Base-by-base conservation (phyloP, 2,888 invertebrate genomes). In the Drosophila nigricruria region DNA sequence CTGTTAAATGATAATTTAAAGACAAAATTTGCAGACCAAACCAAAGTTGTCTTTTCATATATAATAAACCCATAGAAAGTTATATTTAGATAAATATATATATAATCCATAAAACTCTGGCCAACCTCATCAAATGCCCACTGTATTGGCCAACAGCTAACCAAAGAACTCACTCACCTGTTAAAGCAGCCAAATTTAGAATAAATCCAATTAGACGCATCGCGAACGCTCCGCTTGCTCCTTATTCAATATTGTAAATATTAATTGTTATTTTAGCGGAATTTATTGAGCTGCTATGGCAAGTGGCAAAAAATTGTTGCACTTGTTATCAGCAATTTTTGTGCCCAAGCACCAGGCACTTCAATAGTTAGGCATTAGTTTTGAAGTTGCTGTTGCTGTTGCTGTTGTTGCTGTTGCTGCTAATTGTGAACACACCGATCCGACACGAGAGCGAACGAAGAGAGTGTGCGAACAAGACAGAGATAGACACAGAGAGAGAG, bases 191-290 rank as follows among this genome's bases (percentile, higher is more conserved):
- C 90, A 92, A 92, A 92, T 91, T 91, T 89, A 92, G 81, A 82
- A 92, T 77, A 89, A 92, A 92, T 92, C 92, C 92, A 92, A 92
- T 92, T 92, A 92, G 89, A 73, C 81, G 80, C 92, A 92, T 84
- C 38, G 56, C 70, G 47, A 3, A 2, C 20, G 23, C 57, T 30
- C 30, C 23, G 52, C 59, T 56, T 18, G 40, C 16, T 61, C 34
- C 60, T 59, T 74, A 9, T 54, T 36, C n/a, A 54, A 25, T 57
- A 53, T 42, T 23, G 2, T 36, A 59, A 71, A 57, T 62, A 52
- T 71, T 14, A 42, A 47, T 49, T 38, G 42, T 56, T 56, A 56
- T 56, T 38, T 25, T 25, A 38, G 49, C 14, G 18, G 30, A 49
- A 49, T 49, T 56, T 56, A 32, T 30, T 27, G 30, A 42, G 27